Evolutionary conservation across 2,888 invertebrate species (phyloP).

Genomic region (Colostygia pectinataria): DNA sequence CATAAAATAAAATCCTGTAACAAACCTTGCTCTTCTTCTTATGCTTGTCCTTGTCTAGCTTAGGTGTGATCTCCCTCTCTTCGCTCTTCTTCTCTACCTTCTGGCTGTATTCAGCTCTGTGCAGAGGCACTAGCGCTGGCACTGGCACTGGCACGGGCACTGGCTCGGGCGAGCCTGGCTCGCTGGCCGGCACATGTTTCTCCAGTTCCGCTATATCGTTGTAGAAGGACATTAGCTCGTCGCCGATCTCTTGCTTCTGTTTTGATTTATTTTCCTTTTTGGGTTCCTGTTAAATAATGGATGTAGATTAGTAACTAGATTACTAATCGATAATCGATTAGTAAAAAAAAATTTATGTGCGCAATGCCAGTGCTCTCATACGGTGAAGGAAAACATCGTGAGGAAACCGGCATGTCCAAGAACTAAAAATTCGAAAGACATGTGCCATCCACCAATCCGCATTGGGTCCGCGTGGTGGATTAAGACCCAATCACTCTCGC

Average conservation of each 20-base stretch:
- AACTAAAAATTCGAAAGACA: too few species aligned
- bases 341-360: too few species aligned
- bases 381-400: too few species aligned
- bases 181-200: constrained; percentile 43
- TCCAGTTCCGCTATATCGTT: constrained; percentile 80
- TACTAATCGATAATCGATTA: too few species aligned
- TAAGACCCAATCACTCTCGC: too few species aligned
- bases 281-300: constrained; percentile 41
- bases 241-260: constrained; percentile 68
- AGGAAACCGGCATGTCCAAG: too few species aligned
- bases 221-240: constrained; percentile 81
- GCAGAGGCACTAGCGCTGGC: background rate
- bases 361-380: too few species aligned
- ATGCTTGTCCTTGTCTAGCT: constrained; percentile 28
- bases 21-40: constrained; percentile 32
- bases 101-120: background rate
- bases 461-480: too few species aligned
- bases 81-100: constrained; percentile 32
- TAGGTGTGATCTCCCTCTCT: constrained; percentile 19
- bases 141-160: constrained; percentile 3
- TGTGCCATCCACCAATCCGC: too few species aligned
- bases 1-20: too few species aligned
- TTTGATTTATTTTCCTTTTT: constrained; percentile 25
- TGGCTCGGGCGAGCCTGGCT: constrained; percentile 42
- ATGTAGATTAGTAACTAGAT: too few species aligned